Evolutionary conservation across 2,113 vertebrate genomes (phyloP).

Genomic region (Elachura formosa): DNA sequence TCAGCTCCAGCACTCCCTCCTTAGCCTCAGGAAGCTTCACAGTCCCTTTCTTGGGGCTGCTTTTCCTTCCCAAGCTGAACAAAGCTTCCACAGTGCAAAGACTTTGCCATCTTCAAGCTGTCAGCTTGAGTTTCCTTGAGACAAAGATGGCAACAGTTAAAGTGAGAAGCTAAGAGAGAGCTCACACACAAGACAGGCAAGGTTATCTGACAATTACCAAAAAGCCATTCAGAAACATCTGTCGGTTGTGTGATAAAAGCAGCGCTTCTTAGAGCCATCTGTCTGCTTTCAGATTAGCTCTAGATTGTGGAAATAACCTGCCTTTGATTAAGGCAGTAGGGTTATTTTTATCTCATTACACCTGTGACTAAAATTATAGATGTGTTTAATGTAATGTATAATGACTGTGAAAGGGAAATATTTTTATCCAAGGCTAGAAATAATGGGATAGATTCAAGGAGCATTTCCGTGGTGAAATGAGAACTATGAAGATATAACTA

Average conservation of each 20-base stretch:
- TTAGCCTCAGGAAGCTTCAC: neutral
- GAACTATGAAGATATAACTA: neutral
- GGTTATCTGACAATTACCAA: constrained; percentile 31
- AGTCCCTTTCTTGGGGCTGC: neutral
- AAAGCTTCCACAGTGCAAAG: neutral
- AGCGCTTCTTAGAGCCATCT: neutral
- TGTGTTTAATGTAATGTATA: neutral
- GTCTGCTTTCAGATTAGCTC: neutral
- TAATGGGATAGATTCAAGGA: neutral
- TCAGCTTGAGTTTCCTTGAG: neutral
- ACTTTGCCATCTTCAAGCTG: neutral
- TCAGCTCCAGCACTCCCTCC: neutral
- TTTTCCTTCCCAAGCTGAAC: neutral
- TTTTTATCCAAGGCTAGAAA: neutral
- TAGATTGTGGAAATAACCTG: neutral
- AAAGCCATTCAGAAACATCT: constrained; percentile 8
- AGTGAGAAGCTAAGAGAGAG: neutral
- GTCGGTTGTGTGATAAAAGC: constrained; percentile 1
- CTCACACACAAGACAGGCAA: neutral
- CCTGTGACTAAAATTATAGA: neutral
- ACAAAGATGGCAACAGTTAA: neutral
- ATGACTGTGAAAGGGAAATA: neutral
- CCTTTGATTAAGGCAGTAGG: neutral
- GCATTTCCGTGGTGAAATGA: neutral
- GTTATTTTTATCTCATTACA: neutral